Evolutionary conservation across 2,113 vertebrate species (phyloP), one percentile per base, ranked within the genome.

Genomic region (Elanus axillaris): DNA sequence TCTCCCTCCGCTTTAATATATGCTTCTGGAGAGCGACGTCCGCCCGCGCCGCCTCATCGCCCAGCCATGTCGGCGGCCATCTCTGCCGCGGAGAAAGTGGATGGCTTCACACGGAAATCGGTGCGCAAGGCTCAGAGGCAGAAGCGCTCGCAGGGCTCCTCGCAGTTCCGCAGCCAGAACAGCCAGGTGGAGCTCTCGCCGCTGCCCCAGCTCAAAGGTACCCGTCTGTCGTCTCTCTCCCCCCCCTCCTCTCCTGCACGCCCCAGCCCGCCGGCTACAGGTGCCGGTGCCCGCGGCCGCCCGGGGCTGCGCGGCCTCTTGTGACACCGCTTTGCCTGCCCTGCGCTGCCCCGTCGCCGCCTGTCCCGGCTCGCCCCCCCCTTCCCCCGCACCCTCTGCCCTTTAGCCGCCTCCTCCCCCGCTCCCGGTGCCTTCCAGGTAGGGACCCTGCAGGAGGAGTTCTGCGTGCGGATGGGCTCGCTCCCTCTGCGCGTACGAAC

Each of bases 41-140:
- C 72, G 87, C 76, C 76, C 55, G 56, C 72, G 60, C 92, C 86
- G 74, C 83, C 88, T 64, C 94, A 67, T 67, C 96, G 76, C 92
- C 92, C 95, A 96, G 96, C 95, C 91, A 97, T 97, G 96, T 97
- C 94, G 93, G 93, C 99, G 98, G 98, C 99, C 97, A 99, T 99
- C 98, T 99, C 99, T 55, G 99, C 99, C 88, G 98, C 99, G 93
- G 99, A 99, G 98, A 99, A 99, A 98, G 99, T 99, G 98, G 99
- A 99, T 94, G 99, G 99, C 67, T 99, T 99, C 97, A 99, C 99
- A 80, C 98, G 99, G 97, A 99, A 99, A 98, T 99, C 99, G 53
- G 98, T 99, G 98, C 99, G 99, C 98, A 99, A 99, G 98, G 99
- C 99, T 88, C 99, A 99, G 98, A 98, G 98, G 92, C 99, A 99